phyloP scores from a whole-genome alignment of 2,113 vertebrate genomes.

The Hepsetus odoe region DNA sequence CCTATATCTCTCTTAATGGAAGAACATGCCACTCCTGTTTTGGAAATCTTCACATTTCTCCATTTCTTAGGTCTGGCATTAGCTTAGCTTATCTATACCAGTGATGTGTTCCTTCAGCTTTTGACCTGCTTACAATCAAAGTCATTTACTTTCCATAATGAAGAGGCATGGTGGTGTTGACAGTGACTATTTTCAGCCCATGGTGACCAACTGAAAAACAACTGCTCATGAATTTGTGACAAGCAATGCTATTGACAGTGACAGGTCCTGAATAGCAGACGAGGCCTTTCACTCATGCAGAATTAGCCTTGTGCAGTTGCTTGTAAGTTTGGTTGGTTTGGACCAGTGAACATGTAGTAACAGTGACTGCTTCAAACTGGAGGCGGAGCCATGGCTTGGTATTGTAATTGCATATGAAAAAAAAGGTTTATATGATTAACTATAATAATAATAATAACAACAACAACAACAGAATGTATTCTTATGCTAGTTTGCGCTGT shows the following conservation, averaged over 20 bases:
- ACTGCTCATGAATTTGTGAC: slow-evolving; percentile 1
- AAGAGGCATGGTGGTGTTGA: slow-evolving; percentile 18
- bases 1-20: slow-evolving; percentile 17
- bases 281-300: neutral
- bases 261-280: neutral
- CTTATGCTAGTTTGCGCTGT: slow-evolving; percentile 38
- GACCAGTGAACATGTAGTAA: neutral
- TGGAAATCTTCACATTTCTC: slow-evolving; percentile 45
- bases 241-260: neutral
- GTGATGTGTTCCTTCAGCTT: slow-evolving; percentile 12
- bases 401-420: slow-evolving; percentile 25
- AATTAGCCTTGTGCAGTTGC: neutral
- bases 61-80: slow-evolving; percentile 35
- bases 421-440: slow-evolving; percentile 1
- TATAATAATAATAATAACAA: slow-evolving; percentile 53
- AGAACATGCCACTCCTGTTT: slow-evolving; percentile 49
- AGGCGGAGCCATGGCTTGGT: slow-evolving; percentile 28
- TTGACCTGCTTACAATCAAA: neutral
- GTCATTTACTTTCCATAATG: slow-evolving; percentile 3
- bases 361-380: slow-evolving; percentile 30
- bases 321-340: slow-evolving; percentile 10
- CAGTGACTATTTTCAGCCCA: slow-evolving; percentile 19
- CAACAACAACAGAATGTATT: slow-evolving; percentile 46
- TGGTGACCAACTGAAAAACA: slow-evolving; percentile 21
- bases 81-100: slow-evolving; percentile 18